Conservation (phyloP, 2,113 vertebrate species). For the Plotosus lineatus region DNA sequence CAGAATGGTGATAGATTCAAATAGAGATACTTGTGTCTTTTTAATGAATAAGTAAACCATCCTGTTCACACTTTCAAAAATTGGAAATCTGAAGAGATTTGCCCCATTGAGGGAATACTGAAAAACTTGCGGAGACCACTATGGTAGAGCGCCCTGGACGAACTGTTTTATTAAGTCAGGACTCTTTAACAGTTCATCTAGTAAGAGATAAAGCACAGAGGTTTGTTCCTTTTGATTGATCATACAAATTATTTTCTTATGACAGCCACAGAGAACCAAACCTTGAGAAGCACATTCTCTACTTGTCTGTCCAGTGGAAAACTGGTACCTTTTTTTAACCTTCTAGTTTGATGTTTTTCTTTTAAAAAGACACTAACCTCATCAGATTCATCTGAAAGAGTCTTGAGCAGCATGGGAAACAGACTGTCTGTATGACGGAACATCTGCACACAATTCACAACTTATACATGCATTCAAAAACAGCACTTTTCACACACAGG, state of each 20-base stretch:
- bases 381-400: constrained; percentile 92
- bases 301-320: background rate
- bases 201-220: background rate
- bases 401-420: constrained; percentile 92
- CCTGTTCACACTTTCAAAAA: background rate
- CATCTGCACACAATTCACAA: constrained; percentile 74
- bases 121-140: background rate
- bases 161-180: background rate
- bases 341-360: background rate
- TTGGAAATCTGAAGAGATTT: background rate
- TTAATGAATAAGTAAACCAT: background rate
- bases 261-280: background rate
- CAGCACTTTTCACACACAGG: background rate
- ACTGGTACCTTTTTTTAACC: too few species aligned
- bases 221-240: background rate
- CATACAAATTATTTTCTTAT: background rate
- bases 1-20: background rate
- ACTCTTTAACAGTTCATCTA: background rate
- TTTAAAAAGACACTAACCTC: constrained; percentile 78
- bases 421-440: constrained; percentile 95
- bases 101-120: background rate
- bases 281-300: background rate
- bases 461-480: background rate
- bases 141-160: background rate
- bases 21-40: background rate